Conservation (phyloP, 2,113 vertebrate species). For the Corythaeola cristata region DNA sequence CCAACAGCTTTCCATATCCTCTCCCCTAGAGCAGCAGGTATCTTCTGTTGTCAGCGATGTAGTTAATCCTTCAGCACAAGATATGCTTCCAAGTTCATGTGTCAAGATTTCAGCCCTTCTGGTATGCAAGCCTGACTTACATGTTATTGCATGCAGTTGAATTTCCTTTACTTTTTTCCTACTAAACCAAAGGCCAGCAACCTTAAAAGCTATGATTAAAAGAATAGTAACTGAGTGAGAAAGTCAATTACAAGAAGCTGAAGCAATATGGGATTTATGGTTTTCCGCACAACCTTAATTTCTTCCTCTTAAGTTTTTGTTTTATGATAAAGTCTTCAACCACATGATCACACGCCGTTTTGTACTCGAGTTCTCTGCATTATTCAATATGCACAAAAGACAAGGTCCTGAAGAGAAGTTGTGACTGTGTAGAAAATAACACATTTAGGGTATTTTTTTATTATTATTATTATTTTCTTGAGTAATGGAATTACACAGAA, state of each 20-base stretch:
- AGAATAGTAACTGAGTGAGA: background rate
- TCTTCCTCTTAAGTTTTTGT: background rate
- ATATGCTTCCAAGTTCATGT: background rate
- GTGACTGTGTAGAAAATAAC: background rate
- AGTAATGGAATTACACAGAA: background rate
- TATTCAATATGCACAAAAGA: background rate
- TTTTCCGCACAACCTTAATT: constrained; percentile 36
- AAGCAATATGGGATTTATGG: background rate
- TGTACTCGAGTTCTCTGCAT: background rate
- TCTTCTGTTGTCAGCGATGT: background rate
- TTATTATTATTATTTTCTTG: background rate
- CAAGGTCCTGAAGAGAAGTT: background rate
- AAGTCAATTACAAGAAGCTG: constrained; percentile 16
- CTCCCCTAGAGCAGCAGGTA: background rate
- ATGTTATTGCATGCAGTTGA: background rate
- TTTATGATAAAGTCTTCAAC: constrained; percentile 20
- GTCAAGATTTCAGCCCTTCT: background rate
- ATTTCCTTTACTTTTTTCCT: background rate
- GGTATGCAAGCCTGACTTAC: background rate
- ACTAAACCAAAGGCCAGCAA: background rate
- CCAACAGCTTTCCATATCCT: background rate
- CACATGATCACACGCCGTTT: background rate
- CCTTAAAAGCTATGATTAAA: background rate
- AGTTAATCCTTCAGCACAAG: background rate
- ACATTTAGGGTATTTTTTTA: background rate